These are phyloP conservation scores for Sebastes cheni DNA, from an alignment of 2,797 vertebrate species.

Conservation along the genomic window DNA sequence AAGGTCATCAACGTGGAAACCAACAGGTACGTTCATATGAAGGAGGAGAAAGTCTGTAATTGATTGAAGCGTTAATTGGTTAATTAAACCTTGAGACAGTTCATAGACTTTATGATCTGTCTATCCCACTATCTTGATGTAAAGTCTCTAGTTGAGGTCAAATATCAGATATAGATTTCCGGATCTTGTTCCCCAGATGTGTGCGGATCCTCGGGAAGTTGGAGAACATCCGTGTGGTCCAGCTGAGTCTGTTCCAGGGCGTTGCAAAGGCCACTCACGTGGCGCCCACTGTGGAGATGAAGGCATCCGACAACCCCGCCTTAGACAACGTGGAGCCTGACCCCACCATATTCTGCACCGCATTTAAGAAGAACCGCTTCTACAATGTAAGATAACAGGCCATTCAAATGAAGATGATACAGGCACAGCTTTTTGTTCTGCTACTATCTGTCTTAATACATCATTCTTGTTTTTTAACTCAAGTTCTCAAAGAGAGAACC, in stretches of 20 bases:
- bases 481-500: conserved; percentile 97
- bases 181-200: conserved; percentile 81
- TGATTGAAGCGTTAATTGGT: neutral
- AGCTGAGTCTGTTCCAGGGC: conserved; percentile 94
- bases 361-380: conserved; percentile 99
- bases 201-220: conserved; percentile 96
- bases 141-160: neutral
- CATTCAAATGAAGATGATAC: neutral
- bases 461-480: neutral
- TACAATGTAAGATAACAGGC: conserved; percentile 88
- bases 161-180: neutral
- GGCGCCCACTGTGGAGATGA: conserved; percentile 96
- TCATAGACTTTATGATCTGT: too few relatives aligned
- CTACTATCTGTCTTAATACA: accelerated
- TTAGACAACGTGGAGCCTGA: conserved; percentile 90
- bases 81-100: neutral
- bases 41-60: neutral
- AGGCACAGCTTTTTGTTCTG: neutral
- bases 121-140: neutral
- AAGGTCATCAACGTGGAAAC: conserved; percentile 99
- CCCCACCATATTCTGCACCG: conserved; percentile 94
- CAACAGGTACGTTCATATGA: conserved; percentile 82
- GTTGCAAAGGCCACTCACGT: conserved; percentile 88
- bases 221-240: conserved; percentile 95
- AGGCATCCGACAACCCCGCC: conserved; percentile 96